Evolutionary conservation across 1,140 invertebrate genomes (phyloP).

Genomic region (Papilio aristodemus): DNA sequence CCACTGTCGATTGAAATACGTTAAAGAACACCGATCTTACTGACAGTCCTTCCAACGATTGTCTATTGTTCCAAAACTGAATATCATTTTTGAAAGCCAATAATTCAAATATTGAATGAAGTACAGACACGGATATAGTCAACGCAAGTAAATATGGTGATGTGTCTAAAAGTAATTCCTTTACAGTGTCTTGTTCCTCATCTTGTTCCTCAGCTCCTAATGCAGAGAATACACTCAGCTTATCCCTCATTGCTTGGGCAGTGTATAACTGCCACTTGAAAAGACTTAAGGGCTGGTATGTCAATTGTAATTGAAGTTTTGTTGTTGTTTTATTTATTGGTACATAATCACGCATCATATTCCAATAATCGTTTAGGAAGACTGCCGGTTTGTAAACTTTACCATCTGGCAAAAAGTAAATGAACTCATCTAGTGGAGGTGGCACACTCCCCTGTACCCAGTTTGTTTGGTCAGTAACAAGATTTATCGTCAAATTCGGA

Average conservation of each 20-base stretch:
- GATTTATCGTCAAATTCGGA: conserved; percentile 97
- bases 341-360: conserved; percentile 96
- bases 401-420: conserved; percentile 92
- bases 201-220: conserved; percentile 87
- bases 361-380: conserved; percentile 99
- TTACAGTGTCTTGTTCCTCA: conserved; percentile 97
- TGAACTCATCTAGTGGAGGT: conserved; percentile 94
- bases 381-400: conserved; percentile 95
- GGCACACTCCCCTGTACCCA: conserved; percentile 95
- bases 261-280: conserved; percentile 99
- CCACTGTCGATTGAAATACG: conserved; percentile 97
- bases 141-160: conserved; percentile 96
- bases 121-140: conserved; percentile 95
- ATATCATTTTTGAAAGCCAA: conserved; percentile 99
- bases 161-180: conserved; percentile 98
- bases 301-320: conserved; percentile 87
- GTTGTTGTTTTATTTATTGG: conserved; percentile 94
- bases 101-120: conserved; percentile 99
- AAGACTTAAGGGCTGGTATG: conserved; percentile 96
- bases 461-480: conserved; percentile 96
- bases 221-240: conserved; percentile 85
- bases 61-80: conserved; percentile 99
- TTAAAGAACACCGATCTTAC: conserved; percentile 99
- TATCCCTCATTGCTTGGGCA: conserved; percentile 94
- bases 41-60: conserved; percentile 97